phyloP scores from a whole-genome alignment of 2,797 vertebrate species.

The Denticeps clupeoides region DNA sequence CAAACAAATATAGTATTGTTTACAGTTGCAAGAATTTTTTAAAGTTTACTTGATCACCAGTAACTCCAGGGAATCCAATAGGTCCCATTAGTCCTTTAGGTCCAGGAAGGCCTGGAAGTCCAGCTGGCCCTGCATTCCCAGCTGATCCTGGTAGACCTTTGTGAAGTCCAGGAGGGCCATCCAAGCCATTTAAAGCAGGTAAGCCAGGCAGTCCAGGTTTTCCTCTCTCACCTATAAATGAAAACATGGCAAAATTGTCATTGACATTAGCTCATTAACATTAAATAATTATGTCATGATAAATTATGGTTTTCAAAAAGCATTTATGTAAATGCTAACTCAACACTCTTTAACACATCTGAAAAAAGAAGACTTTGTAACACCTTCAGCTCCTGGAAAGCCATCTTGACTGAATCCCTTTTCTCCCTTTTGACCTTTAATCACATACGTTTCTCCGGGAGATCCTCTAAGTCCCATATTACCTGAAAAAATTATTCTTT shows the following conservation, averaged over 20 bases:
- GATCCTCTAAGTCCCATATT: not conserved
- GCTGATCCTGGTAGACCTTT: constrained; percentile 11
- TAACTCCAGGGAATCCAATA: not conserved
- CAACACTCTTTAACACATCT: too few species aligned
- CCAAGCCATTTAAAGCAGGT: not conserved
- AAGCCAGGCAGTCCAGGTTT: not conserved
- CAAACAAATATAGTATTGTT: too few species aligned
- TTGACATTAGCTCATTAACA: too few species aligned
- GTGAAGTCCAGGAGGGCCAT: constrained; percentile 13
- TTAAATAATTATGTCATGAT: too few species aligned
- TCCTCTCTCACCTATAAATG: not conserved
- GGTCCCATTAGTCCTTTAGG: constrained; percentile 7
- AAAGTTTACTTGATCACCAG: constrained; percentile 1
- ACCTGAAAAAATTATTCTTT: too few species aligned
- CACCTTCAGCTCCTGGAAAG: too few species aligned
- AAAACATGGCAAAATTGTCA: too few species aligned
- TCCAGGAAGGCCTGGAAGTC: constrained; percentile 3
- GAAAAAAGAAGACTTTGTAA: too few species aligned
- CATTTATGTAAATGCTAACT: too few species aligned
- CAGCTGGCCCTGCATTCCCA: constrained; percentile 3
- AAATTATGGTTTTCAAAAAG: too few species aligned
- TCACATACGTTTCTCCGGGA: too few species aligned
- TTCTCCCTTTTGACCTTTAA: not conserved
- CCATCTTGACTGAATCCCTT: too few species aligned
- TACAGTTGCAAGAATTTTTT: not conserved